Percentiles rank a stretch among this genome's conserved stretches.
Conservation (phyloP, 2,797 vertebrate genomes). For the Typhlichthys eigenmanni region DNA sequence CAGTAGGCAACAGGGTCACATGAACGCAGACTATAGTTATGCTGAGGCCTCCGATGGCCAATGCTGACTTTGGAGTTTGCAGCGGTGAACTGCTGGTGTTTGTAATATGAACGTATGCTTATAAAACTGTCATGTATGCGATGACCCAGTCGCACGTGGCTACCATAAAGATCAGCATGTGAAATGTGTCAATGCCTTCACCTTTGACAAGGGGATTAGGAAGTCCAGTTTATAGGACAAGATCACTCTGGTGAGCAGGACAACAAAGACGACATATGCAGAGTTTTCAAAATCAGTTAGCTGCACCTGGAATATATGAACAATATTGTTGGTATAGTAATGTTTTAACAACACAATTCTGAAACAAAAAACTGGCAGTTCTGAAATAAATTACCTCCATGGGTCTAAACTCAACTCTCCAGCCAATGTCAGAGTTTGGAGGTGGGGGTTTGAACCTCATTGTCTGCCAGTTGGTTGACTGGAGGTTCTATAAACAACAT, state of each 20-base stretch:
- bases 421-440: constrained; percentile 98
- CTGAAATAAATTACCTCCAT: constrained; percentile 87
- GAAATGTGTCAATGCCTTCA: constrained; percentile 34
- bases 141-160: too few relatives aligned
- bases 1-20: too few relatives aligned
- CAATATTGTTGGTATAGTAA: background rate
- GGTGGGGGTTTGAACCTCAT: constrained; percentile 99
- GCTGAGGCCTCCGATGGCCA: too few relatives aligned
- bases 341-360: background rate
- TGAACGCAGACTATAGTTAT: too few relatives aligned
- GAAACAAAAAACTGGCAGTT: background rate
- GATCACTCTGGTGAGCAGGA: constrained; percentile 95
- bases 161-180: background rate
- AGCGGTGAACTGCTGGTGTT: too few relatives aligned
- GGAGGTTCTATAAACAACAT: constrained; percentile 86
- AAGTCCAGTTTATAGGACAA: constrained; percentile 97
- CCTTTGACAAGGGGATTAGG: constrained; percentile 96
- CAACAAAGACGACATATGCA: constrained; percentile 97
- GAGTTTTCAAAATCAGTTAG: constrained; percentile 98
- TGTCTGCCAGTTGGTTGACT: constrained; percentile 99
- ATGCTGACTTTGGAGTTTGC: too few relatives aligned
- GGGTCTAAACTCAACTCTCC: constrained; percentile 98
- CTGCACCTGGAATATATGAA: constrained; percentile 83
- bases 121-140: too few relatives aligned
- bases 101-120: too few relatives aligned